phyloP scores from a whole-genome alignment of 2,888 invertebrate species.

The Perizoma flavofasciatum region DNA sequence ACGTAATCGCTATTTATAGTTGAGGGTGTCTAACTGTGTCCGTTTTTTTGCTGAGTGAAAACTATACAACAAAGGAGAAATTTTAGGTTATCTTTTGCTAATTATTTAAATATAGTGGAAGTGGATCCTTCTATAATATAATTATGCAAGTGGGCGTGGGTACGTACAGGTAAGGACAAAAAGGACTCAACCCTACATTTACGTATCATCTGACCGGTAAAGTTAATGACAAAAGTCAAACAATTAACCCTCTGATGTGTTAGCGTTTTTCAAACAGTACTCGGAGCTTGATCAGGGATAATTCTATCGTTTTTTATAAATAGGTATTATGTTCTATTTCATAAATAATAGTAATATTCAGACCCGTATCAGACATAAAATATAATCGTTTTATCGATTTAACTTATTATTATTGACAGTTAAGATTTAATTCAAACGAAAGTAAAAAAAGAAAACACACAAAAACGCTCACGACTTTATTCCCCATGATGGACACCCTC shows the following conservation, averaged over 20 bases:
- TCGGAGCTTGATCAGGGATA: constrained; percentile 44
- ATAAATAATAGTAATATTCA: too few relatives aligned
- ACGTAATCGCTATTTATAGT: constrained; percentile 52
- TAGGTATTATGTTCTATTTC: too few relatives aligned
- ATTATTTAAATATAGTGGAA: constrained; percentile 30
- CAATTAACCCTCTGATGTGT: constrained; percentile 65
- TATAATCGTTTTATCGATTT: too few relatives aligned
- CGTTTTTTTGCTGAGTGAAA: constrained; percentile 64
- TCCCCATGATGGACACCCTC: too few relatives aligned
- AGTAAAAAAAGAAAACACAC: too few relatives aligned
- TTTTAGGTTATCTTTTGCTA: constrained; percentile 42
- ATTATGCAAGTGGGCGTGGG: constrained; percentile 49
- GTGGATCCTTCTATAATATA: constrained; percentile 47
- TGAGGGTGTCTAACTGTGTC: too few relatives aligned
- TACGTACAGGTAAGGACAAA: constrained; percentile 36
- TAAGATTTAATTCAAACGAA: too few relatives aligned
- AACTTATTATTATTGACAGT: too few relatives aligned
- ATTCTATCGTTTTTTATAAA: constrained; percentile 59
- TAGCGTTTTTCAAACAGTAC: constrained; percentile 57
- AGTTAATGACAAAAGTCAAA: constrained; percentile 67
- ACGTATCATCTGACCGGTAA: constrained; percentile 61
- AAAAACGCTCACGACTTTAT: too few relatives aligned
- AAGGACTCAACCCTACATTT: constrained; percentile 52
- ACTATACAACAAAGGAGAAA: constrained; percentile 55
- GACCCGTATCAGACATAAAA: too few relatives aligned